These are phyloP conservation scores for Thymelicus sylvestris DNA, from an alignment of 2,888 invertebrate genomes.

Conservation along the genomic window DNA sequence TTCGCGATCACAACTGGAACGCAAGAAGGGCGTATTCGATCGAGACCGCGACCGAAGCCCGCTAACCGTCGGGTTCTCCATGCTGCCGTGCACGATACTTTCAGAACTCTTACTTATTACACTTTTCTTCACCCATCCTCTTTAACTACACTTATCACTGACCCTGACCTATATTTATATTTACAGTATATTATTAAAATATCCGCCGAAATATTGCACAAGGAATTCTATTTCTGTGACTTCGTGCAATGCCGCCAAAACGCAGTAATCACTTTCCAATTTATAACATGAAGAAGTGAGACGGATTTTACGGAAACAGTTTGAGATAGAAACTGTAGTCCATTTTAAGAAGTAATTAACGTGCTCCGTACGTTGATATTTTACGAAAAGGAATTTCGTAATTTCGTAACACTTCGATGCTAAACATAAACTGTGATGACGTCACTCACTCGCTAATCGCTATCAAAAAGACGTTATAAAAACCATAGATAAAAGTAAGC, in stretches of 20 bases:
- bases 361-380: slow-evolving; percentile 24
- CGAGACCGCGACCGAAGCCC: slow-evolving; percentile 88
- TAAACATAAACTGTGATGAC: slow-evolving; percentile 76
- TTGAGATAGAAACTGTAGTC: slow-evolving; percentile 47
- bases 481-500: no score
- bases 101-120: slow-evolving; percentile 25
- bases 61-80: slow-evolving; percentile 75
- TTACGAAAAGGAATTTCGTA: slow-evolving; percentile 54
- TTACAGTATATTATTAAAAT: slow-evolving; percentile 38
- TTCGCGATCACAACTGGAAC: slow-evolving; percentile 85
- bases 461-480: slow-evolving; percentile 56
- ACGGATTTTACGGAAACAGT: slow-evolving; percentile 31
- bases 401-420: slow-evolving; percentile 68
- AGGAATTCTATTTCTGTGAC: slow-evolving; percentile 80
- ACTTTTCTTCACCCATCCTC: slow-evolving; percentile 55
- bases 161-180: slow-evolving; percentile 54
- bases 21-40: slow-evolving; percentile 88
- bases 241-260: slow-evolving; percentile 81
- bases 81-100: slow-evolving; percentile 47
- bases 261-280: slow-evolving; percentile 55
- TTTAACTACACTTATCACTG: slow-evolving; percentile 41
- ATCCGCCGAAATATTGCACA: slow-evolving; percentile 69
- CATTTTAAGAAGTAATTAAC: slow-evolving; percentile 51
- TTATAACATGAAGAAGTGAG: slow-evolving; percentile 28
- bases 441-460: slow-evolving; percentile 53